phyloP scores from a whole-genome alignment of 1,140 invertebrate genomes.

The Trichonephila inaurata region DNA sequence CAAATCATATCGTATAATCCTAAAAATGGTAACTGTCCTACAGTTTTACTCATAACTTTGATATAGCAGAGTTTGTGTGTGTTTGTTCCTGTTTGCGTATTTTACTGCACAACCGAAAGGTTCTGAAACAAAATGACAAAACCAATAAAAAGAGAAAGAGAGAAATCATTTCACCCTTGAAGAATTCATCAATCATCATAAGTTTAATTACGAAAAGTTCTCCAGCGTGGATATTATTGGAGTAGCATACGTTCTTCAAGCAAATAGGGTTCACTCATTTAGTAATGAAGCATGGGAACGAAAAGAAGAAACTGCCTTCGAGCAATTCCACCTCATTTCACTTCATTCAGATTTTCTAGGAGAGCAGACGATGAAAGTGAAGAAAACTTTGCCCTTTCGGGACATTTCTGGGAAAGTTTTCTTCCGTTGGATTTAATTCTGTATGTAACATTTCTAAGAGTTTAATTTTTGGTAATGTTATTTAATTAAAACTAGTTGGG shows the following conservation, averaged over 20 bases:
- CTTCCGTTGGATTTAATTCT: too few relatives aligned
- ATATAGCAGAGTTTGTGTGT: too few relatives aligned
- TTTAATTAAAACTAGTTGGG: too few relatives aligned
- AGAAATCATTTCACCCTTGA: conserved; percentile 7
- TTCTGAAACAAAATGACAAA: background rate
- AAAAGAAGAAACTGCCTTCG: background rate
- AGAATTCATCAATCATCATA: conserved; percentile 20
- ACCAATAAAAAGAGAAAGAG: background rate
- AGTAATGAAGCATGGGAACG: background rate
- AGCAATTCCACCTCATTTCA: background rate
- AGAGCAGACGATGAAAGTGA: background rate
- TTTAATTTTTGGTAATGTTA: too few relatives aligned
- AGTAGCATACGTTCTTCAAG: background rate
- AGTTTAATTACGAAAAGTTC: conserved; percentile 27
- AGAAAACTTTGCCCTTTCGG: background rate
- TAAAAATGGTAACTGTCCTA: too few relatives aligned
- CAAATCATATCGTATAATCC: too few relatives aligned
- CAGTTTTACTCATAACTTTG: too few relatives aligned
- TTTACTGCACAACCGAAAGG: background rate
- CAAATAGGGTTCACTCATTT: background rate
- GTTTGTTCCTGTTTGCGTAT: too few relatives aligned
- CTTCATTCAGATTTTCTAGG: background rate
- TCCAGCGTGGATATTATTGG: background rate
- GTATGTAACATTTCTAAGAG: too few relatives aligned
- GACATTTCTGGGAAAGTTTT: too few relatives aligned